phyloP scores from a whole-genome alignment of 1,140 invertebrate genomes.

The Drosophila equinoxialis region DNA sequence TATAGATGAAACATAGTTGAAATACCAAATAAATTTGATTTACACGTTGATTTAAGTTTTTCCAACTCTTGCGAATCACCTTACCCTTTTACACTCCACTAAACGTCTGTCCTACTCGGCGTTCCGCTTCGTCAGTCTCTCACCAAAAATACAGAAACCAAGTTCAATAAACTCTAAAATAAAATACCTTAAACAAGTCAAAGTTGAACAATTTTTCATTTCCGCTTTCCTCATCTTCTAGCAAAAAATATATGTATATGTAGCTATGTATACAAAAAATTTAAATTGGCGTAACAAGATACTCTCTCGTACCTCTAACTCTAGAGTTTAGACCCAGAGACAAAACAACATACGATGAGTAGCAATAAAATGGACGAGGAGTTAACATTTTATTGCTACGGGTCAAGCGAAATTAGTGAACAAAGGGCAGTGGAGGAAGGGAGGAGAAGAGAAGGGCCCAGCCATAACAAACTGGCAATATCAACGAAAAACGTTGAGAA shows the following conservation, averaged over 20 bases:
- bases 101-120: constrained; percentile 19
- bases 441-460: not conserved
- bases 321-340: constrained; percentile 20
- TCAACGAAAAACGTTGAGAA: constrained; percentile 6
- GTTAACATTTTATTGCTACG: constrained; percentile 41
- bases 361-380: constrained; percentile 30
- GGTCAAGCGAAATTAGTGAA: constrained; percentile 68
- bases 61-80: constrained; percentile 24
- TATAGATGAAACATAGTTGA: not conserved
- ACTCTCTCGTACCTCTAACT: not conserved
- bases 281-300: constrained; percentile 71
- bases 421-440: constrained; percentile 40
- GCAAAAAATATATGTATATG: not conserved
- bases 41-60: constrained; percentile 17
- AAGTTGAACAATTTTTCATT: constrained; percentile 58
- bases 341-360: constrained; percentile 24
- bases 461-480: constrained; percentile 12
- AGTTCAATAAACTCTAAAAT: constrained; percentile 67
- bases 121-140: constrained; percentile 26
- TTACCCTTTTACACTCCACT: constrained; percentile 62
- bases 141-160: constrained; percentile 7
- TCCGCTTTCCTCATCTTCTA: constrained; percentile 51
- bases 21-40: not conserved
- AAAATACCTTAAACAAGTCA: constrained; percentile 27
- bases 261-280: constrained; percentile 16